A percentile compares a stretch with the other conserved stretches of the same genome.
These are phyloP conservation scores for Eptatretus atami DNA, from an alignment of 2,797 vertebrate species.

Conservation along the genomic window DNA sequence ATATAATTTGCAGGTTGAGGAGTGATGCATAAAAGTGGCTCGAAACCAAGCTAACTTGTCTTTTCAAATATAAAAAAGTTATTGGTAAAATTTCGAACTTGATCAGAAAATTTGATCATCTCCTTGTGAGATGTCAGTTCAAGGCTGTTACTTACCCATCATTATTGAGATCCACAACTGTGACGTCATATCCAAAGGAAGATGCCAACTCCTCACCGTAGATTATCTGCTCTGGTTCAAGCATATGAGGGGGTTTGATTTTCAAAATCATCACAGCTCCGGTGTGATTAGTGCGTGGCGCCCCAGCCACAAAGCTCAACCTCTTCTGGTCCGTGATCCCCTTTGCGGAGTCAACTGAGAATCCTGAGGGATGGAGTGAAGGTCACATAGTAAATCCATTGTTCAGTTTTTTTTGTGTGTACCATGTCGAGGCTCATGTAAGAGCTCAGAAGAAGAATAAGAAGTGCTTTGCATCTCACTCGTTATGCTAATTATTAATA, in stretches of 20 bases:
- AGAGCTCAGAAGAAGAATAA: too few species aligned
- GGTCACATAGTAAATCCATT: conserved; percentile 2
- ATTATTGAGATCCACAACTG: conserved; percentile 58
- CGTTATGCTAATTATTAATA: conserved; percentile 9
- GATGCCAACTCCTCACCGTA: conserved; percentile 59
- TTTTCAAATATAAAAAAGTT: too few species aligned
- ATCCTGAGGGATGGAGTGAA: conserved; percentile 23
- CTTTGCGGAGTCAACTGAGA: conserved; percentile 66
- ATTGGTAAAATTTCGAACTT: too few species aligned
- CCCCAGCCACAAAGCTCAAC: conserved; percentile 65
- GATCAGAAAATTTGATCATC: too few species aligned
- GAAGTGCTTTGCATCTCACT: too few species aligned
- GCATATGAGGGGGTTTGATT: conserved; percentile 17
- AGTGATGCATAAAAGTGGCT: too few species aligned
- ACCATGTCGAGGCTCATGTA: too few species aligned
- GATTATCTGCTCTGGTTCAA: conserved; percentile 29
- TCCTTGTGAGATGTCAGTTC: too few species aligned
- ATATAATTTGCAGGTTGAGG: too few species aligned
- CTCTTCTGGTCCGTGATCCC: conserved; percentile 26
- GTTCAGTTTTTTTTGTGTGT: too few species aligned
- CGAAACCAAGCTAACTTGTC: too few species aligned
- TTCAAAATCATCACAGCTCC: conserved; percentile 50
- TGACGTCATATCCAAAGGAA: conserved; percentile 74
- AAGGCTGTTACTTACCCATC: conserved; percentile 29
- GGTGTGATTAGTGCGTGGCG: conserved; percentile 61